phyloP scores from a whole-genome alignment of 2,888 invertebrate genomes.

The Ligdia adustata region DNA sequence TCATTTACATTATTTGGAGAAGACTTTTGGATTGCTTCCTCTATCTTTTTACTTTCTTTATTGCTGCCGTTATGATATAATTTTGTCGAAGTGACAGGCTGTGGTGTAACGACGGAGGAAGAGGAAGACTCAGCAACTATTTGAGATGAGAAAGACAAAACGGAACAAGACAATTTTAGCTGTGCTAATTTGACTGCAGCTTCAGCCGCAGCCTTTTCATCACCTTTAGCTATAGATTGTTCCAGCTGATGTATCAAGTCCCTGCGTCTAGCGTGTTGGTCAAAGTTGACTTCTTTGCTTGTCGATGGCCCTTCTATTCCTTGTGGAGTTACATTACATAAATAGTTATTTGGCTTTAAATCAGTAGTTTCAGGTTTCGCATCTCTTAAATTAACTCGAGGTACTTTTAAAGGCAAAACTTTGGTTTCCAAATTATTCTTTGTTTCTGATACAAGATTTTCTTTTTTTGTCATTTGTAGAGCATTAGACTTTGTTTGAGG shows the following conservation, averaged over 20 bases:
- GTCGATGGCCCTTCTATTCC: constrained; percentile 4
- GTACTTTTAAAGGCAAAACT: constrained; percentile 14
- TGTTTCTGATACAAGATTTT: constrained; percentile 9
- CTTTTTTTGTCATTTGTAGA: neutral
- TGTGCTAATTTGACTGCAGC: constrained; percentile 91
- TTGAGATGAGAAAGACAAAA: constrained; percentile 75
- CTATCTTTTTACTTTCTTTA: constrained; percentile 9
- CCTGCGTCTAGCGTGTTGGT: constrained; percentile 64
- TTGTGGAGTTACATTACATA: neutral
- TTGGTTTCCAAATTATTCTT: constrained; percentile 20
- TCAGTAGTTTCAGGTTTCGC: constrained; percentile 23
- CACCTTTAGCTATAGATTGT: constrained; percentile 90
- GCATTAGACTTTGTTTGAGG: constrained; percentile 2
- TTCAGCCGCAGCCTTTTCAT: constrained; percentile 89
- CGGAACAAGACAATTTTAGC: constrained; percentile 90
- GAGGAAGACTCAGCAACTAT: constrained; percentile 56
- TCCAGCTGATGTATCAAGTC: constrained; percentile 88
- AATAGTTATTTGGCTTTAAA: neutral
- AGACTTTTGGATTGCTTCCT: constrained; percentile 8
- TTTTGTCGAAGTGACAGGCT: constrained; percentile 6
- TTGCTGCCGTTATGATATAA: constrained; percentile 14
- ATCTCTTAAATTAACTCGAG: neutral
- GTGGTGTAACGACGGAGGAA: constrained; percentile 23
- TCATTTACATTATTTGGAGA: constrained; percentile 1
- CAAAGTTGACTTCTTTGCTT: constrained; percentile 24